Base-by-base conservation (phyloP, 2,888 invertebrate genomes). In the Allolobophora icterica region DNA sequence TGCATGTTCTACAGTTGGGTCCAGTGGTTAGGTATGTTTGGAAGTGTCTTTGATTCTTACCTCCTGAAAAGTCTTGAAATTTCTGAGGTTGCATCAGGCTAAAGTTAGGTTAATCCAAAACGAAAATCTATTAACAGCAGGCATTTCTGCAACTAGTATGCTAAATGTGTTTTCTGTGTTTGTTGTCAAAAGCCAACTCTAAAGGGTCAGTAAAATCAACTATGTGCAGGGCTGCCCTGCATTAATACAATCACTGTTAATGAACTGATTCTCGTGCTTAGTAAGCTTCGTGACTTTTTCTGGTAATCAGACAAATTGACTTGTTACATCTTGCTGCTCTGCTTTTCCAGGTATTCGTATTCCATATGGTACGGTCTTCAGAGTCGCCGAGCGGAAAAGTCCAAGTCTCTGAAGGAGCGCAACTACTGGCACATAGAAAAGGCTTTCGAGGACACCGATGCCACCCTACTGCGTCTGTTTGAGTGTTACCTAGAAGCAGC, bases 401-500 rank as follows among this genome's bases (percentile, higher is more conserved):
- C 71, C 30, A 71, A 71, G n/a, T 71, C 71, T 8, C 1, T 3
- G 13, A 6, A 90, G 42, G 58, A 91, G 30, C 84, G 91, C 8
- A 5, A 33, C 35, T 58, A 58, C 71, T 93, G 91, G 90, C 91
- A 90, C 84, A 38, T 92, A 21, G 71, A 91, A 91, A 92, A 93
- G 93, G 84, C 92, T 71, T 92, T 91, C 91, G 95, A 96, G 93
- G 95, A 96, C 92, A 94, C 95, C 3, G 97, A 97, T 95, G 96
- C 97, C 91, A 96, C 96, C 93, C 96, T 97, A 94, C 95, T 97
- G 92, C 96, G 97, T 94, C 96, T 97, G 94, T 96, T 97, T 93
- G 97, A 97, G 94, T 96, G 97, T 90, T 97, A 97, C 94, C 96
- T 97, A 94, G 97, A 97, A 94, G 96, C 97, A 89, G 97, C 97